Conservation (phyloP, 2,113 vertebrate genomes). For the Petaurus breviceps region DNA sequence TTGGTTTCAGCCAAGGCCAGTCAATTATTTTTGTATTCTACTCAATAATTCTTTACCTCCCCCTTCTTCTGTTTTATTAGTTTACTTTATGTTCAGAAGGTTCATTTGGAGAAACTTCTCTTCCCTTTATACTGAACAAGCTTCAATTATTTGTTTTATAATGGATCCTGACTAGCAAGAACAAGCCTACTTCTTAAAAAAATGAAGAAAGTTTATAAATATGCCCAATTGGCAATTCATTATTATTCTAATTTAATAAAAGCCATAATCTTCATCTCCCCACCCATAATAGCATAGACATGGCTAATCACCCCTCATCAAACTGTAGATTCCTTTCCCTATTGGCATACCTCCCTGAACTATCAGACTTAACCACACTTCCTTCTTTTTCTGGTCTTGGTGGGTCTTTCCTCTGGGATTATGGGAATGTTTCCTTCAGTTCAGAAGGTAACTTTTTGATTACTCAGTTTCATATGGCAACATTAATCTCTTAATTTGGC, state of each 20-base stretch:
- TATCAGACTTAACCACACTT: background rate
- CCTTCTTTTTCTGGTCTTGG: background rate
- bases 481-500: too few species aligned
- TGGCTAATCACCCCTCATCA: background rate
- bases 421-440: too few species aligned
- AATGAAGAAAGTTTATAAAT: slow-evolving; percentile 45
- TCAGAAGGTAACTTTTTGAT: too few species aligned
- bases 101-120: slow-evolving; percentile 14
- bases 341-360: background rate
- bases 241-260: slow-evolving; percentile 35
- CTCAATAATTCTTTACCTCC: slow-evolving; percentile 1
- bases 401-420: background rate
- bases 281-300: background rate
- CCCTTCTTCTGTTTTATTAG: slow-evolving; percentile 19
- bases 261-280: background rate
- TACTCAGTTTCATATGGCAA: too few species aligned
- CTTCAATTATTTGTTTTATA: slow-evolving; percentile 64
- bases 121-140: slow-evolving; percentile 40
- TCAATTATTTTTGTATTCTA: slow-evolving; percentile 42
- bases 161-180: slow-evolving; percentile 53
- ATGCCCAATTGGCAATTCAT: slow-evolving; percentile 48
- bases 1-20: background rate
- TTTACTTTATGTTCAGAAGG: slow-evolving; percentile 12
- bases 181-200: slow-evolving; percentile 51
- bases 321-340: background rate